phyloP scores from a whole-genome alignment of 2,888 invertebrate genomes.

The Heliothis peltigera region DNA sequence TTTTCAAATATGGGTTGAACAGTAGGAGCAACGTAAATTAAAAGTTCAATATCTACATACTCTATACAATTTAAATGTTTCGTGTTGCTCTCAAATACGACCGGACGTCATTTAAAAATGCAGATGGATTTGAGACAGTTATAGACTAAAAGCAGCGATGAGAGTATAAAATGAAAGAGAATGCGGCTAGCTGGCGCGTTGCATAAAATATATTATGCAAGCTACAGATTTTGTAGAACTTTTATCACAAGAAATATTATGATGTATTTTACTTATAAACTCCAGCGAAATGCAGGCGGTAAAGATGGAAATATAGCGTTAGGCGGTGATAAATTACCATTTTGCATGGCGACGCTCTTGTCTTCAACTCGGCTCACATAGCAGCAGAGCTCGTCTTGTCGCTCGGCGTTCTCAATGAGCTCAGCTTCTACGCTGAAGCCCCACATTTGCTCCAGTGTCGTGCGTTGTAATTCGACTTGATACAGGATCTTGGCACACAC shows the following conservation, averaged over 20 bases:
- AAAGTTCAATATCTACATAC: conserved; percentile 48
- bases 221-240: conserved; percentile 37
- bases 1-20: conserved; percentile 62
- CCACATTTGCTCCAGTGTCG: conserved; percentile 98
- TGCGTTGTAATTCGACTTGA: conserved; percentile 97
- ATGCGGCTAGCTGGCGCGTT: conserved; percentile 20
- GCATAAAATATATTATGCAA: conserved; percentile 42
- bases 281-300: conserved; percentile 40
- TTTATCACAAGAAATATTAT: conserved; percentile 38
- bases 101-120: conserved; percentile 35
- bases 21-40: conserved; percentile 61
- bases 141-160: conserved; percentile 17
- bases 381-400: conserved; percentile 98
- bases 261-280: conserved; percentile 42
- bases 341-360: conserved; percentile 98
- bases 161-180: conserved; percentile 24
- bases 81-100: conserved; percentile 15
- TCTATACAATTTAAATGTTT: conserved; percentile 50
- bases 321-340: conserved; percentile 91
- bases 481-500: conserved; percentile 99
- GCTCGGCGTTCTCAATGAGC: conserved; percentile 98
- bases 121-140: conserved; percentile 7
- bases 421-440: conserved; percentile 99
- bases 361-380: conserved; percentile 99
- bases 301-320: conserved; percentile 35